A percentile compares a stretch with the other conserved stretches of the same genome.
phyloP scores from a whole-genome alignment of 2,797 vertebrate species.

The Propithecus perrieri region DNA sequence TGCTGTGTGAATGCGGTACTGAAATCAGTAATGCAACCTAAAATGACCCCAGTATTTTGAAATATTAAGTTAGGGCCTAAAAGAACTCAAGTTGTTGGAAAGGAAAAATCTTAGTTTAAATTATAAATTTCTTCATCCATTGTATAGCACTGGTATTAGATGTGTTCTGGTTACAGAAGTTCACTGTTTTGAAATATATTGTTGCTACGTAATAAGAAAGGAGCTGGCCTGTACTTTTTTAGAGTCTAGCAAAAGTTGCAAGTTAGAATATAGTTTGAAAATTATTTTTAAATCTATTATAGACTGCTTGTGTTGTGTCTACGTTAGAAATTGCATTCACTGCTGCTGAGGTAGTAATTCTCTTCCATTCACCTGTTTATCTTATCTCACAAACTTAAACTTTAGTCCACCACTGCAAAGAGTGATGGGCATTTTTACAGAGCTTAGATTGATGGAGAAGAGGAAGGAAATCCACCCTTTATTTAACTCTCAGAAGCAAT shows the following conservation, averaged over 20 bases:
- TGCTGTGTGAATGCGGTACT: background rate
- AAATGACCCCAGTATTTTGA: slow-evolving; percentile 3
- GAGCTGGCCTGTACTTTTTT: background rate
- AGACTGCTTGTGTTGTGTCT: background rate
- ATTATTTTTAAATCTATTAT: slow-evolving; percentile 17
- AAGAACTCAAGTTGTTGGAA: slow-evolving; percentile 9
- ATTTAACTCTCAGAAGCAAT: background rate
- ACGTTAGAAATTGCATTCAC: slow-evolving; percentile 7
- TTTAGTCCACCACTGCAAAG: background rate
- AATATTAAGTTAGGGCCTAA: slow-evolving; percentile 9
- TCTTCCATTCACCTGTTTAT: slow-evolving; percentile 17
- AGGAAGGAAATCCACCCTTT: background rate
- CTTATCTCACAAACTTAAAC: slow-evolving; percentile 14
- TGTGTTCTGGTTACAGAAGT: background rate
- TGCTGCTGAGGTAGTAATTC: background rate
- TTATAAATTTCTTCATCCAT: background rate
- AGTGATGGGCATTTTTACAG: background rate
- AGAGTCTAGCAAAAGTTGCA: background rate
- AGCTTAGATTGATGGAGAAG: background rate
- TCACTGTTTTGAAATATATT: slow-evolving; percentile 44
- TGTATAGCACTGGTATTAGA: background rate
- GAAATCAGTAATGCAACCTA: background rate
- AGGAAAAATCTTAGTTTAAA: slow-evolving; percentile 43
- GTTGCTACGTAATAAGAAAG: slow-evolving; percentile 22
- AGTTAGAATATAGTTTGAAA: slow-evolving; percentile 40